Percentiles rank a stretch among this genome's conserved stretches.
These are phyloP conservation scores for Oegoconia quadripuncta DNA, from an alignment of 2,888 invertebrate genomes.

Conservation along the genomic window DNA sequence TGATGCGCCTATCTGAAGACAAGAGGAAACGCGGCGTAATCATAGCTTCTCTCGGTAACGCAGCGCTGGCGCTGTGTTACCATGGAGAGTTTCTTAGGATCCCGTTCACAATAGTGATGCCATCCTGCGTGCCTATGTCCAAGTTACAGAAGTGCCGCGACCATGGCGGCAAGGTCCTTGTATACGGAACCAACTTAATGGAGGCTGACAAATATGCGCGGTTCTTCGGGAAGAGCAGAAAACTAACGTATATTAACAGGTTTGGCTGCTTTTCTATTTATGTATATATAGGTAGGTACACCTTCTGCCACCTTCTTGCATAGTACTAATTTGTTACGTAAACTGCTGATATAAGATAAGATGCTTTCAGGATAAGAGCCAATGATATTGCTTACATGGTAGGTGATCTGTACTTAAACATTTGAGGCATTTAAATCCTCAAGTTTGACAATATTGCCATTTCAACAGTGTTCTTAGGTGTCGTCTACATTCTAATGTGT, in stretches of 20 bases:
- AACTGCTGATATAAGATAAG: too few species aligned
- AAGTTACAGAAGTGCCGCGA: slow-evolving; percentile 82
- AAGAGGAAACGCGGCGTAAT: slow-evolving; percentile 82
- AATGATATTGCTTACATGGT: too few species aligned
- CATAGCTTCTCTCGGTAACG: slow-evolving; percentile 85
- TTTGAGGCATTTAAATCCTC: too few species aligned
- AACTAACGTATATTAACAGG: slow-evolving; percentile 84
- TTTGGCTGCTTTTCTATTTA: too few species aligned
- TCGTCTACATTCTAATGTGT: too few species aligned
- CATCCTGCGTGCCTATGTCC: slow-evolving; percentile 81
- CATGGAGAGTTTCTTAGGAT: slow-evolving; percentile 80
- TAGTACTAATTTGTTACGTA: too few species aligned
- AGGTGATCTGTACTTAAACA: too few species aligned
- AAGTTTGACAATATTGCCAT: too few species aligned
- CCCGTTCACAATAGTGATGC: slow-evolving; percentile 84
- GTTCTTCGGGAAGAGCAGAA: slow-evolving; percentile 76
- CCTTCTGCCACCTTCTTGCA: too few species aligned
- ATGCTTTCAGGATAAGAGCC: too few species aligned
- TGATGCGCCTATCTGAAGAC: slow-evolving; percentile 76
- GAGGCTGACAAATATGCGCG: slow-evolving; percentile 82
- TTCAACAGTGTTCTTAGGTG: too few species aligned
- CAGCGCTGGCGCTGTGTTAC: slow-evolving; percentile 82
- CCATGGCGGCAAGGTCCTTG: slow-evolving; percentile 83
- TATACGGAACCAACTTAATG: slow-evolving; percentile 79
- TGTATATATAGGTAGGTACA: too few species aligned